Conservation (phyloP, 2,888 invertebrate species). For the Loripinus fragilis region DNA sequence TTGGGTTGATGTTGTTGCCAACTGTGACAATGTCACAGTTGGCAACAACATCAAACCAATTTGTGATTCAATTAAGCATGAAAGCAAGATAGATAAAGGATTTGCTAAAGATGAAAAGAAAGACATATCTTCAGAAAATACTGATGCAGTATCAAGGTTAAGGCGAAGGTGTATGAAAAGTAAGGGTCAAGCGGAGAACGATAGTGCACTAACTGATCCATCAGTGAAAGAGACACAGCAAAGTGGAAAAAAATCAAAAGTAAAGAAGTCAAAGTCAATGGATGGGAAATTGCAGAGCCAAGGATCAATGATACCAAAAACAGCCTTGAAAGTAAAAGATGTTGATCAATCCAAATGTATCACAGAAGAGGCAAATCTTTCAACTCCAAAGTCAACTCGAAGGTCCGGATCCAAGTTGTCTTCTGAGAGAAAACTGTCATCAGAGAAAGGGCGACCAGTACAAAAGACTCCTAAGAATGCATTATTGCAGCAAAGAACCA, state of each 20-base stretch:
- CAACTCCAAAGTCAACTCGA: background rate
- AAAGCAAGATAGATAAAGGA: background rate
- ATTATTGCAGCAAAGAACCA: background rate
- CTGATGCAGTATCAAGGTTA: too few relatives aligned
- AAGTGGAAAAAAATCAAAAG: background rate
- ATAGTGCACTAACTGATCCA: too few relatives aligned
- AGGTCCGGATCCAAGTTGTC: background rate
- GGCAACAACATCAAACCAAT: too few relatives aligned
- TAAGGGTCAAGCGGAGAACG: too few relatives aligned
- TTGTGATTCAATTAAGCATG: background rate
- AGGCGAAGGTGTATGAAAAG: too few relatives aligned
- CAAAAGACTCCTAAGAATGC: background rate
- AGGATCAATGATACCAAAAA: background rate
- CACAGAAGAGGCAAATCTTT: background rate
- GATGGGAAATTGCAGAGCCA: background rate
- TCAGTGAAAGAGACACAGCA: too few relatives aligned
- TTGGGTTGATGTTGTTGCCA: background rate
- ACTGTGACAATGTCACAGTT: background rate
- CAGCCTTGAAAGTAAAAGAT: too few relatives aligned
- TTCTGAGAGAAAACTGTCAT: background rate
- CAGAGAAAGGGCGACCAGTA: too few relatives aligned
- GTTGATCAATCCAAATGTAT: background rate
- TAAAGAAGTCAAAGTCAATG: background rate
- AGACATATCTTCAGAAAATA: too few relatives aligned
- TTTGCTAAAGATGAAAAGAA: background rate